Conservation (phyloP, 2,113 vertebrate species). For the Leptodactylus fuscus region DNA sequence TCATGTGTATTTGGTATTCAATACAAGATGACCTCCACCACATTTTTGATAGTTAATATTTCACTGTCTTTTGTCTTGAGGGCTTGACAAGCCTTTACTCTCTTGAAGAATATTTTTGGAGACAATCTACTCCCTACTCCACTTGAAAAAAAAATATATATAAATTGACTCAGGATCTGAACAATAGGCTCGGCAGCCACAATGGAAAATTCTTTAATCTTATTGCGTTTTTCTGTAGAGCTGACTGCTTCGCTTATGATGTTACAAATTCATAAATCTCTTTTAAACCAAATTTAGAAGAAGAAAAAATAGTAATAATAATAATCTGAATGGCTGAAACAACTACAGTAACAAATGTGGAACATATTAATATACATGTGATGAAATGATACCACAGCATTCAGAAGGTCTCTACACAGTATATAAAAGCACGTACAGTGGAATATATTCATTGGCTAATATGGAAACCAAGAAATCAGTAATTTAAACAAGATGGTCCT, state of each 20-base stretch:
- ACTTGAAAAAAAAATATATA: not conserved
- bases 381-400: slow-evolving; percentile 42
- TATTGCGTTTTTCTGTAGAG: not conserved
- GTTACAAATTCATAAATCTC: slow-evolving; percentile 3
- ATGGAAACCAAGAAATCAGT: slow-evolving; percentile 39
- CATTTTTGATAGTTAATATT: too few species aligned
- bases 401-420: slow-evolving; percentile 11
- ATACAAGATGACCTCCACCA: too few species aligned
- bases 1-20: too few species aligned
- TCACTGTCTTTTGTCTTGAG: too few species aligned
- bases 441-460: slow-evolving; percentile 45
- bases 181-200: not conserved
- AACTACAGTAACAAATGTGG: slow-evolving; percentile 23
- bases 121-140: not conserved
- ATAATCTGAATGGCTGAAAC: not conserved
- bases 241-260: slow-evolving; percentile 26
- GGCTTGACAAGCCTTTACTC: not conserved
- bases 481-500: slow-evolving; percentile 59
- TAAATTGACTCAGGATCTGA: not conserved
- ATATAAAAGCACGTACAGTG: slow-evolving; percentile 46
- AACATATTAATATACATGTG: slow-evolving; percentile 36
- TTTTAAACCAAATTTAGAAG: not conserved
- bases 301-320: slow-evolving; percentile 11
- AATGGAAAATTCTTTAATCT: slow-evolving; percentile 14
- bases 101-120: not conserved